Evolutionary conservation across 2,113 vertebrate genomes (phyloP), one percentile per base, ranked within the genome.

Genomic region (Oncorhynchus mykiss): DNA sequence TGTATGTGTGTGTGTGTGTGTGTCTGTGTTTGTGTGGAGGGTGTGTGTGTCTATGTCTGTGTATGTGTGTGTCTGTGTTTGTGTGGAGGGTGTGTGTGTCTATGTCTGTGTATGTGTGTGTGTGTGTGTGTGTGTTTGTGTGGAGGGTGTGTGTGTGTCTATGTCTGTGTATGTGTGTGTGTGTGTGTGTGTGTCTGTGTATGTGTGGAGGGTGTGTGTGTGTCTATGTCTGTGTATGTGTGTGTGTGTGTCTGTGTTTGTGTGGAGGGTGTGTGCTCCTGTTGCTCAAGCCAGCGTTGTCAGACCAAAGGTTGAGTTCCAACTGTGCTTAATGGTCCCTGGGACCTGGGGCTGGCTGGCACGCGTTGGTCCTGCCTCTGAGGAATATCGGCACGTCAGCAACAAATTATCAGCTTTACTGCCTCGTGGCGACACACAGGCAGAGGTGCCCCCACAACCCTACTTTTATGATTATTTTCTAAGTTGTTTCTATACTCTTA

Each of bases 291-390:
- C 73, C 1, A 18, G 24, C 45, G 70, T 75, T 70, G 51, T 78
- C 73, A 7, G 92, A 88, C 83, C 92, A 93, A 94, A 94, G 93
- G 92, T 93, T 91, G 80, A 0, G 74, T 92, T 93, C 88, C 93
- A 93, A 84, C 90, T 91, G 84, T 22, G 27, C 90, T 94, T 93
- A 93, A 94, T 93, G 49, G 60, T 78, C 25, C 20, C 67, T 69
- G 82, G 81, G 83, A 77, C n/a, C 16, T 67, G 88, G 80, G 65
- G 22, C 72, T 62, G 81, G 62, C 81, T 85, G 70, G 80, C 76
- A 75, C 66, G 59, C 59, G n/a, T 22, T 62, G 5, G 59, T 16
- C 59, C 59, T 62, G 59, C 8, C 59, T 24, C 20, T 73, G 66
- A 64, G 74, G 79, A 84, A 86, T 71, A 76, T 75, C 9, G 65